Conservation (phyloP, 2,113 vertebrate species). For the Dasyprocta punctata region DNA sequence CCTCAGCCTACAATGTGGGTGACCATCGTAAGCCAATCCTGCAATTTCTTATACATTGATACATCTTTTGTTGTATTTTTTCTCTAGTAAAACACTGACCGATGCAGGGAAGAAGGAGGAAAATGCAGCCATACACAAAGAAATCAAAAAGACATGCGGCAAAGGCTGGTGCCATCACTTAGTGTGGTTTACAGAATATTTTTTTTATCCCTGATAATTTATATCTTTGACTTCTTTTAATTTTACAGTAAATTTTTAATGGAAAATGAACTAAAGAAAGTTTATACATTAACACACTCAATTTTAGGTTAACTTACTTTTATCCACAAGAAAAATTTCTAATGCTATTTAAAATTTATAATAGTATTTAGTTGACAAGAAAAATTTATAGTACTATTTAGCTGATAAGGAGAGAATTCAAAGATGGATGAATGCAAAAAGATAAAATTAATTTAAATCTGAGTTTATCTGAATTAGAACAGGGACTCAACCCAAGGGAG, state of each 20-base stretch:
- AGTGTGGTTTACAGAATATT: background rate
- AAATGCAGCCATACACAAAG: background rate
- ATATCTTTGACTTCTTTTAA: background rate
- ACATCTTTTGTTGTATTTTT: too few relatives aligned
- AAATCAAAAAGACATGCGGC: background rate
- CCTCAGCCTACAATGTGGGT: too few relatives aligned
- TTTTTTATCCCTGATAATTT: background rate
- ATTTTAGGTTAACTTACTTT: background rate
- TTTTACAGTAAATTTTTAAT: background rate
- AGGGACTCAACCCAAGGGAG: background rate
- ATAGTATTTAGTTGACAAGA: background rate
- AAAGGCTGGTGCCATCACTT: background rate
- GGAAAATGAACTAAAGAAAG: background rate
- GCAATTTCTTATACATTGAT: too few relatives aligned
- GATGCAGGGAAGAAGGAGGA: background rate
- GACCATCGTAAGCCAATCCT: too few relatives aligned
- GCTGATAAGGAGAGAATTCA: background rate
- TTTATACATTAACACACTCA: background rate
- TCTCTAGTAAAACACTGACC: too few relatives aligned
- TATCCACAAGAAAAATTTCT: background rate
- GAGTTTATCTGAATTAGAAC: background rate
- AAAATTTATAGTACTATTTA: background rate
- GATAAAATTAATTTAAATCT: background rate
- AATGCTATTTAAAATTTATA: background rate
- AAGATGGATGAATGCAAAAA: background rate